Conservation (phyloP, 1,140 invertebrate genomes). For the Ptiloglossa arizonensis region DNA sequence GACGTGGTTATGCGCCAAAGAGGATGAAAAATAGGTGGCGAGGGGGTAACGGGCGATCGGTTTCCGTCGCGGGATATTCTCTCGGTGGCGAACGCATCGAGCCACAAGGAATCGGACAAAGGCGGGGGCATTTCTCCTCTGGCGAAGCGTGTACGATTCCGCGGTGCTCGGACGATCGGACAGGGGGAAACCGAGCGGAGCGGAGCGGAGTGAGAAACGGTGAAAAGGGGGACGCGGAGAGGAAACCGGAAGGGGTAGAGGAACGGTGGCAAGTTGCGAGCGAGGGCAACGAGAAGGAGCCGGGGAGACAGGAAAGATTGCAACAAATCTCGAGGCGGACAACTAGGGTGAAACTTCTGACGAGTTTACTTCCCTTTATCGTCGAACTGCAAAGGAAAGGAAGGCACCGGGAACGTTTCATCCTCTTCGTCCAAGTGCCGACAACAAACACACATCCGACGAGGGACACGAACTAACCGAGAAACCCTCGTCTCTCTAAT, state of each 20-base stretch:
- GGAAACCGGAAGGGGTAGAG: no score
- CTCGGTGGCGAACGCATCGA: not conserved
- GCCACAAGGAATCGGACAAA: not conserved
- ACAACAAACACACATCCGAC: not conserved
- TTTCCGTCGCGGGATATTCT: not conserved
- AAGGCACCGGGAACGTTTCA: not conserved
- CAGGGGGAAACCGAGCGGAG: not conserved
- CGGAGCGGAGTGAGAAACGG: not conserved
- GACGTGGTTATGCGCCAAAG: no score
- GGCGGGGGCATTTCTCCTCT: not conserved
- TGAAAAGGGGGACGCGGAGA: constrained; percentile 3
- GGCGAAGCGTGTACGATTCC: not conserved
- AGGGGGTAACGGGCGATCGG: no score
- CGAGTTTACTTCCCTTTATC: constrained; percentile 24
- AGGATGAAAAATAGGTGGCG: no score
- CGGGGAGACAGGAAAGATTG: constrained; percentile 19
- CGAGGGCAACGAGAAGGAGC: not conserved
- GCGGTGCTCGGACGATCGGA: not conserved
- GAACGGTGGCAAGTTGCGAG: not conserved
- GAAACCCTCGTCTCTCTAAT: not conserved
- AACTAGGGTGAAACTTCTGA: constrained; percentile 29
- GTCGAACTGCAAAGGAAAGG: not conserved
- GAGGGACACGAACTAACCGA: not conserved
- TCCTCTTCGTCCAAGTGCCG: not conserved
- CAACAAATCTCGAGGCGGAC: constrained; percentile 25